Base-by-base conservation (phyloP, 2,888 invertebrate genomes). In the Phaonia tiefii region DNA sequence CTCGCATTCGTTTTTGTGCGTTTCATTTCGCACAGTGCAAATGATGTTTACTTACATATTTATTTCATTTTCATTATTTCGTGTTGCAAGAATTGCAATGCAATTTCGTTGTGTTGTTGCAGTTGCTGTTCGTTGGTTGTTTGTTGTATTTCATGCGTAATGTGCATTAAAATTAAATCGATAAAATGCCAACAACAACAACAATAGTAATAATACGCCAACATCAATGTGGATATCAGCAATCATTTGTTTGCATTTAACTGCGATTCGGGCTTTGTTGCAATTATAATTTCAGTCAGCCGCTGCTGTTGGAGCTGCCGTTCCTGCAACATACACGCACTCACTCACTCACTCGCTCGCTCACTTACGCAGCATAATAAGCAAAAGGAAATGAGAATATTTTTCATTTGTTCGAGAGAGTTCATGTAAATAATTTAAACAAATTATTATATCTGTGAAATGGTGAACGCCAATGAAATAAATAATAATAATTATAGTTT, bases 101-200 rank as follows among this genome's bases (percentile, higher is more conserved):
- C 39, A 25, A 22, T 3, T 31, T 3, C 31, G 31, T 58, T 54
- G 11, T 44, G 22, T 46, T 31, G 17, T 44, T 39, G 15, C 15
- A 49, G 58, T 49, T 3, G 15, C 17, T 3, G 44, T 44, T 11
- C 26, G 26, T n/a, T 15, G 60, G 60, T 39, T 60, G 60, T 60
- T 60, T 56, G n/a, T 80, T 80, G 76, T 70, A 76, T 80, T 78
- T 78, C 78, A 81, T 81, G 78, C 81, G 81, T 81, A 81, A 81
- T 78, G 75, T 75, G 81, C 78, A 81, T 81, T 81, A 81, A 81
- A 81, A 81, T 81, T 81, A 81, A 81, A 81, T 81, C 81, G 81
- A 81, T 81, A 81, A 81, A 81, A 81, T 75, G 75, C 78, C 81
- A 78, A 69, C 81, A 80, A 70, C 76, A 80, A 13, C 46, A 8